Conservation (phyloP, 2,113 vertebrate genomes). For the Tupaia tana region DNA sequence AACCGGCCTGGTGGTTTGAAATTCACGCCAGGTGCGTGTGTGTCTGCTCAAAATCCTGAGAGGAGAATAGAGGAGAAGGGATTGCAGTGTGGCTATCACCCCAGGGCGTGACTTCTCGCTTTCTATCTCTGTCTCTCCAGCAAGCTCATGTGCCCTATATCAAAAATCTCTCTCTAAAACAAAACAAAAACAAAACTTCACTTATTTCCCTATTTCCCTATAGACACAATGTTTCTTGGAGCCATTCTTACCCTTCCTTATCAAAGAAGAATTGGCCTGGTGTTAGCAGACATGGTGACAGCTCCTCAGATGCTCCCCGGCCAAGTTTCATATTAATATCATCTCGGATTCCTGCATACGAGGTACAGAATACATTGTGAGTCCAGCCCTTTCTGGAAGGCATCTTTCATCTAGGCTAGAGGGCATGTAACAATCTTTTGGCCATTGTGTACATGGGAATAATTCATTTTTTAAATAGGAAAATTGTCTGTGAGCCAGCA, state of each 20-base stretch:
- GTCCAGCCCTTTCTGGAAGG: background rate
- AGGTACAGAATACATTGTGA: constrained; percentile 83
- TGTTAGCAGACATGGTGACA: constrained; percentile 47
- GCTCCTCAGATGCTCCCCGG: background rate
- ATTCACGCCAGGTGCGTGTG: no score
- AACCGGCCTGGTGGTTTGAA: no score
- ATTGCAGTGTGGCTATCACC: no score
- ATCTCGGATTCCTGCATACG: constrained; percentile 89
- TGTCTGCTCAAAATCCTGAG: no score
- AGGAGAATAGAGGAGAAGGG: no score
- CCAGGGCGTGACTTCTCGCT: no score
- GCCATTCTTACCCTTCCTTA: constrained; percentile 60
- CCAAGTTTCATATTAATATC: constrained; percentile 88
- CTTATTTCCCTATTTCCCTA: background rate
- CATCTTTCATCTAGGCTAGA: background rate
- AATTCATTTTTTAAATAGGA: constrained; percentile 15
- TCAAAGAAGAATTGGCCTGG: constrained; percentile 23
- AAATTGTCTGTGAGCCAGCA: background rate
- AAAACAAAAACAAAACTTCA: background rate
- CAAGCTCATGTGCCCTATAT: no score
- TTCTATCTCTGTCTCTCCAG: no score
- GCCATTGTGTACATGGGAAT: background rate
- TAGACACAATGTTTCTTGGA: constrained; percentile 77
- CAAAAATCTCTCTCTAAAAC: no score
- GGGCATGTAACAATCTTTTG: background rate